Percentiles rank a stretch among this genome's conserved stretches.
phyloP scores from a whole-genome alignment of 2,888 invertebrate species.

The Tetragnatha montana region DNA sequence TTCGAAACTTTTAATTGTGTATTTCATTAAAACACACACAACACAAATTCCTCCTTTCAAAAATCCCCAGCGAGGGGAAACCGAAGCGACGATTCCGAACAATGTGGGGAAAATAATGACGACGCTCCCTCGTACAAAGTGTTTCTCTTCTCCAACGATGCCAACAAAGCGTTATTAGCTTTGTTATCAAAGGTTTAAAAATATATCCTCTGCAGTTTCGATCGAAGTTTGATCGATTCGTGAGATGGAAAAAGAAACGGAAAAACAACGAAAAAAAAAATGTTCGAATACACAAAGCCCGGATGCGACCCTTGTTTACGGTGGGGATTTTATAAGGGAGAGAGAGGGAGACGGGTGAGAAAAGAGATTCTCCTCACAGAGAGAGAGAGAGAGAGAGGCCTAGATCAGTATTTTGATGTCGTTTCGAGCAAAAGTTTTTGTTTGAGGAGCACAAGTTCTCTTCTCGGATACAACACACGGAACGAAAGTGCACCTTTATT shows the following conservation, averaged over 20 bases:
- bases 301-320: constrained; percentile 36
- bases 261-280: constrained; percentile 23
- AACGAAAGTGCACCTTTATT: constrained; percentile 32
- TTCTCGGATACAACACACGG: constrained; percentile 22
- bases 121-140: neutral
- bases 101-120: neutral
- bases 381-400: neutral
- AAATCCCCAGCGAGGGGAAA: neutral
- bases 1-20: neutral
- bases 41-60: neutral
- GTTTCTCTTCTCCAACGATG: constrained; percentile 23
- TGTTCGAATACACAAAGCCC: neutral
- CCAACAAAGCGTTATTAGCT: constrained; percentile 47
- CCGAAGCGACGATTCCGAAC: neutral
- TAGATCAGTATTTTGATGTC: constrained; percentile 3
- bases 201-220: constrained; percentile 36
- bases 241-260: neutral
- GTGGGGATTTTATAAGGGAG: constrained; percentile 18
- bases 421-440: constrained; percentile 32
- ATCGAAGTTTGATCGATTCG: constrained; percentile 27
- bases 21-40: neutral
- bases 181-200: constrained; percentile 49
- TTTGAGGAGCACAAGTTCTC: constrained; percentile 29
- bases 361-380: neutral
- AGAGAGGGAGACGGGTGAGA: neutral